These are phyloP conservation scores for Venturia canescens DNA, from an alignment of 1,140 invertebrate genomes.

Conservation along the genomic window DNA sequence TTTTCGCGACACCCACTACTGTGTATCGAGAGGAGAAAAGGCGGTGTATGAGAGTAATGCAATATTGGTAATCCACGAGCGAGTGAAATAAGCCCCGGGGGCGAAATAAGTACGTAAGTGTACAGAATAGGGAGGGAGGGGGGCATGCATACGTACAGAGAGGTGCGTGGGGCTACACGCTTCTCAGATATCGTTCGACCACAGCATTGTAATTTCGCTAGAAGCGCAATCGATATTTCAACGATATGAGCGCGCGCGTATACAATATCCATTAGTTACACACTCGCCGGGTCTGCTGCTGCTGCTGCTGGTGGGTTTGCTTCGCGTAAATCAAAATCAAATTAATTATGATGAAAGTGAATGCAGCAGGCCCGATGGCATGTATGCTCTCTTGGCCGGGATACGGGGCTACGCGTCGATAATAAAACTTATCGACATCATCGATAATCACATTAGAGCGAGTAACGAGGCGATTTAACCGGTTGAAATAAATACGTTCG, in stretches of 20 bases:
- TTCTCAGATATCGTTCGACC: constrained; percentile 19
- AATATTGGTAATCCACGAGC: not conserved
- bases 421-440: not conserved
- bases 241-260: not conserved
- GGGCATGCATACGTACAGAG: not conserved
- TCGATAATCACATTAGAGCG: not conserved
- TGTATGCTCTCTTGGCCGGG: not conserved
- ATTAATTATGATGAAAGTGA: constrained; percentile 37
- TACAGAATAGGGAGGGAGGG: too few species aligned
- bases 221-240: constrained; percentile 37
- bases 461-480: not conserved
- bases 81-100: constrained; percentile 3
- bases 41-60: not conserved
- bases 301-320: not conserved
- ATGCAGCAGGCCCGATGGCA: constrained; percentile 15
- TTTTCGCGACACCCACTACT: too few species aligned
- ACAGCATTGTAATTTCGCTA: constrained; percentile 24
- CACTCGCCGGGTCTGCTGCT: constrained; percentile 25
- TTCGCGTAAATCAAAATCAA: constrained; percentile 42
- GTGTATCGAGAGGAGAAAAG: not conserved
- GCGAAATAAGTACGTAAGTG: not conserved
- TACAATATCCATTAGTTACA: constrained; percentile 44
- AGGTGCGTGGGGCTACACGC: not conserved
- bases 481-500: not conserved
- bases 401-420: not conserved